Evolutionary conservation across 2,888 invertebrate genomes (phyloP), one percentile per base, ranked within the genome.

Genomic region (Sicus ferrugineus): DNA sequence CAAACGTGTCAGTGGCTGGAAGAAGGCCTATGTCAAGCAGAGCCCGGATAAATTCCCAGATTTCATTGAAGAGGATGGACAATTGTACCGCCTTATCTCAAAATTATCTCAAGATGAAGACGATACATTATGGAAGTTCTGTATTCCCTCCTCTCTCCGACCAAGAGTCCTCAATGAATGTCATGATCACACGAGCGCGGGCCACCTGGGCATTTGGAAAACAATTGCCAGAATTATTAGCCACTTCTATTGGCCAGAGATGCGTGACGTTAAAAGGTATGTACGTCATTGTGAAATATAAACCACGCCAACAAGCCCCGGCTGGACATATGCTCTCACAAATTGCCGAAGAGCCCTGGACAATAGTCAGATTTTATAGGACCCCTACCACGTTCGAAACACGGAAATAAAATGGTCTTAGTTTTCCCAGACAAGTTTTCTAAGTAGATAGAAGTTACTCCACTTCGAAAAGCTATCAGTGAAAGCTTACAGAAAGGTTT

Each of bases 281-380:
- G 9, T 34, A 42, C 6, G 21, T 7, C 4, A 67, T 50, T 16
- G 61, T 61, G 28, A 19, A 62, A 2, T 67, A 61, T 42, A 70
- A 70, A 26, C 31, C 34, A 7, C 50, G 50, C 26, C 70, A 70
- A 31, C 61, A 62, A 31, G 21, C 6, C 11, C 58, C 63, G 2
- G 64, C 64, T n/a, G 69, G 69, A 23, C 19, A 69, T 9, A 70
- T 70, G 62, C 2, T 19, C 2, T 42, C 70, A 3, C 16, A 59
- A 5, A 16, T 11, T 3, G 70, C 34, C 14, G n/a, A 26, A 19
- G 3, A 14, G 2, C 48, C 63, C 2, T 56, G 68, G 56, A 48
- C 58, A 3, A 69, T 42, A 3, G 14, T 66, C 71, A 0, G 68
- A 71, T 52, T 68, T 71, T 62, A 54, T 71, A 0, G 65, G 68